Conservation (phyloP, 2,113 vertebrate genomes). For the Ranitomeya variabilis region DNA sequence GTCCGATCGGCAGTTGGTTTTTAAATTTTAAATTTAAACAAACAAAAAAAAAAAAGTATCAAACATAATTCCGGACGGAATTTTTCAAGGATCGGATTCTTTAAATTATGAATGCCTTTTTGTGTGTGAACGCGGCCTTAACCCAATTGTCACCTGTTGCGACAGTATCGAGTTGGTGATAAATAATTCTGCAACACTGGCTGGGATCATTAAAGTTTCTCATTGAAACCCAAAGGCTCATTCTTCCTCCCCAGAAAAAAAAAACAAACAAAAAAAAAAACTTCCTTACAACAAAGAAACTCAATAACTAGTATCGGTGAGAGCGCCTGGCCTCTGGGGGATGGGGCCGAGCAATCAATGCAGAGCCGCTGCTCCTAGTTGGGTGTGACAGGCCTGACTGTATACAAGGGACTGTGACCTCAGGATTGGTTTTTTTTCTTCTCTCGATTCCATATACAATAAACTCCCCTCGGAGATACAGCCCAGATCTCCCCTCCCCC, state of each 20-base stretch:
- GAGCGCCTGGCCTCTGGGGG: constrained; percentile 26
- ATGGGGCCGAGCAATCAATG: constrained; percentile 4
- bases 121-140: neutral
- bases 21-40: no score
- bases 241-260: neutral
- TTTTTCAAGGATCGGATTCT: no score
- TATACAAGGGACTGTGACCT: constrained; percentile 46
- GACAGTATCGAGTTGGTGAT: neutral
- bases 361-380: constrained; percentile 5
- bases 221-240: neutral
- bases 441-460: constrained; percentile 29
- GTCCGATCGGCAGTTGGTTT: neutral
- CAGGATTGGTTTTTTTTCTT: neutral
- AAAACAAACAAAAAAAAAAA: no score
- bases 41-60: no score
- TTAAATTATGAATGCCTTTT: neutral
- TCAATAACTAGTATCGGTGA: constrained; percentile 44
- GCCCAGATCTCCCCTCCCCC: constrained; percentile 23
- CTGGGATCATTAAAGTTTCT: neutral
- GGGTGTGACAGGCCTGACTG: constrained; percentile 17
- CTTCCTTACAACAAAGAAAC: constrained; percentile 25
- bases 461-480: constrained; percentile 29
- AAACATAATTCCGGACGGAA: no score
- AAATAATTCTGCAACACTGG: neutral
- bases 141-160: neutral